These are phyloP conservation scores for Vidua chalybeata DNA, from an alignment of 2,113 vertebrate genomes.

Conservation along the genomic window DNA sequence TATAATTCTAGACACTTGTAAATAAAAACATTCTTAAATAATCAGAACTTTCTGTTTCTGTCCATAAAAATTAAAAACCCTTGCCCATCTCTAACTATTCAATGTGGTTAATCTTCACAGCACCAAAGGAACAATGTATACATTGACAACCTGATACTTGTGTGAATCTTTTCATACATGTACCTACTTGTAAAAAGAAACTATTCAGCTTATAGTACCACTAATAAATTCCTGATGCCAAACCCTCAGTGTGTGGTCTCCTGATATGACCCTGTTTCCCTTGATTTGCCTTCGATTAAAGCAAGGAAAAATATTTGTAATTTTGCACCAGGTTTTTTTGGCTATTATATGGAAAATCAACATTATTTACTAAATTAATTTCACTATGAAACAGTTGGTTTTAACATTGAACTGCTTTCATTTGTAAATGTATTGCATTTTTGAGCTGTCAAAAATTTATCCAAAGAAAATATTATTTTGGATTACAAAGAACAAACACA, in stretches of 20 bases:
- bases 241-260: neutral
- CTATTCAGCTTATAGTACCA: neutral
- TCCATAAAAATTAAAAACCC: neutral
- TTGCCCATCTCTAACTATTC: neutral
- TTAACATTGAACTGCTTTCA: neutral
- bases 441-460: neutral
- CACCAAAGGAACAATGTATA: neutral
- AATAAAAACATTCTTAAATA: neutral
- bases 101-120: neutral
- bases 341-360: neutral
- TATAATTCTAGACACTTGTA: neutral
- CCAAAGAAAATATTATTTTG: neutral
- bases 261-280: neutral
- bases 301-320: neutral
- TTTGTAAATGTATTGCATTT: neutral
- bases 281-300: neutral
- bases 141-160: neutral
- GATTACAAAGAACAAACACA: neutral
- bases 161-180: neutral
- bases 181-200: neutral
- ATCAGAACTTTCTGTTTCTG: neutral
- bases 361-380: neutral
- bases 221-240: neutral
- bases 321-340: neutral
- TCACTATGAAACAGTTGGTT: neutral